Evolutionary conservation across 2,888 invertebrate genomes (phyloP), one percentile per base, ranked within the genome.

Genomic region (Polydesmus complanatus): DNA sequence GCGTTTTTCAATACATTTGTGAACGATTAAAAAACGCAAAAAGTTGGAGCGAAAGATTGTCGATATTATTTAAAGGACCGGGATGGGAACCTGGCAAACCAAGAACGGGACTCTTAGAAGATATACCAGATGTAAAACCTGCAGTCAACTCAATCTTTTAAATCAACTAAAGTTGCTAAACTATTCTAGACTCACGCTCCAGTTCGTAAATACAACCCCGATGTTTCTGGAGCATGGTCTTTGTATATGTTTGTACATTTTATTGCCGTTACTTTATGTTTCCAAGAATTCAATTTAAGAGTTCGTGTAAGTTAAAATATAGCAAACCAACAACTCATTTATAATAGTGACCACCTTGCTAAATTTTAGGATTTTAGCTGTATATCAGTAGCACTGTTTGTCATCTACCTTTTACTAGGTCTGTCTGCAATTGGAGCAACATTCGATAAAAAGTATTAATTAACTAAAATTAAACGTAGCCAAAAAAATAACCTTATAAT

Each of bases 1-100:
- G 88, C 73, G 89, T 90, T 72, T 82, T 82, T 0, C 75, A 76
- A 58, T 81, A 85, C 69, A 83, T 89, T 48, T 71, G 19, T 27
- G 56, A 56, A 21, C 37, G 27, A 3, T 27, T 56, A 1, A 11
- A 27, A 27, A 25, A 56, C 14, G 27, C 56, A 21, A 56, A 27
- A 18, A 56, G 56, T 27, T 37, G 27, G 47, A 21, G 27, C 5
- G 56, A 56, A 2, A 8, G 21, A 21, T 56, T 56, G 3, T 18
- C 11, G 19, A 56, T 85, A 0, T 70, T 88, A 1, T 80, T 88
- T 71, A 88, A 85, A 76, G 92, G 92, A 0, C 92, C 92, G 0
- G 91, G 91, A 67, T 93, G 91, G 91, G 77, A 81, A 65, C 89
- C 90, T 0, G 91, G 90, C 0, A 81, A 80, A 57, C 82, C 84